A percentile compares a stretch with the other conserved stretches of the same genome.
phyloP scores from a whole-genome alignment of 2,113 vertebrate genomes.

The Osmerus mordax region DNA sequence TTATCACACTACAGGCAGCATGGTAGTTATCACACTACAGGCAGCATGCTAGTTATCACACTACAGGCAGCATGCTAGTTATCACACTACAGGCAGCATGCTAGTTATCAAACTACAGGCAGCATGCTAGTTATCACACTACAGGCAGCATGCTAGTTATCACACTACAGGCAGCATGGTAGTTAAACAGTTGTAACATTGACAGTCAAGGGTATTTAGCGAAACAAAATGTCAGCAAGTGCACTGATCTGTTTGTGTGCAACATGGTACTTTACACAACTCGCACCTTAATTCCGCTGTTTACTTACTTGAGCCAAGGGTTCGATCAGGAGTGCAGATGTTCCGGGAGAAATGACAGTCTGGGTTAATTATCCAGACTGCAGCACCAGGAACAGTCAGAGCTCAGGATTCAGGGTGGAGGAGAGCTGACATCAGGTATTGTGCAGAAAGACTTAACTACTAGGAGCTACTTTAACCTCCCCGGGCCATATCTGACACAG shows the following conservation, averaged over 20 bases:
- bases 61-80: too few species aligned
- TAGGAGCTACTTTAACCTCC: slow-evolving; percentile 13
- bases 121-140: too few species aligned
- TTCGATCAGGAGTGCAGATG: slow-evolving; percentile 35
- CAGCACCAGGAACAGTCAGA: slow-evolving; percentile 47
- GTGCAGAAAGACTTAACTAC: slow-evolving; percentile 28
- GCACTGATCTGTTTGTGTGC: slow-evolving; percentile 33
- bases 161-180: too few species aligned
- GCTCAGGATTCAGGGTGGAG: slow-evolving; percentile 23
- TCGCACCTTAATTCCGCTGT: slow-evolving; percentile 43
- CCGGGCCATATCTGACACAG: slow-evolving; percentile 11
- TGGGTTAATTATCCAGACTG: slow-evolving; percentile 57
- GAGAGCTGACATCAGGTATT: slow-evolving; percentile 34
- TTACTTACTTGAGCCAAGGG: slow-evolving; percentile 43
- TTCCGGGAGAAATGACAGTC: slow-evolving; percentile 46
- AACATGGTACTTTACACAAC: slow-evolving; percentile 41
- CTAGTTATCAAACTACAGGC: too few species aligned
- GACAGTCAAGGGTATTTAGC: background rate
- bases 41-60: too few species aligned
- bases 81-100: too few species aligned
- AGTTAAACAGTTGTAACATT: background rate
- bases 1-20: too few species aligned
- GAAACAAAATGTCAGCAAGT: slow-evolving; percentile 6
- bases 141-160: too few species aligned
- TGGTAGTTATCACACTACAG: too few species aligned